Percentiles rank a stretch among this genome's conserved stretches.
Conservation (phyloP, 92 coral and sea anemone species). For the Palythoa heliodiscus region DNA sequence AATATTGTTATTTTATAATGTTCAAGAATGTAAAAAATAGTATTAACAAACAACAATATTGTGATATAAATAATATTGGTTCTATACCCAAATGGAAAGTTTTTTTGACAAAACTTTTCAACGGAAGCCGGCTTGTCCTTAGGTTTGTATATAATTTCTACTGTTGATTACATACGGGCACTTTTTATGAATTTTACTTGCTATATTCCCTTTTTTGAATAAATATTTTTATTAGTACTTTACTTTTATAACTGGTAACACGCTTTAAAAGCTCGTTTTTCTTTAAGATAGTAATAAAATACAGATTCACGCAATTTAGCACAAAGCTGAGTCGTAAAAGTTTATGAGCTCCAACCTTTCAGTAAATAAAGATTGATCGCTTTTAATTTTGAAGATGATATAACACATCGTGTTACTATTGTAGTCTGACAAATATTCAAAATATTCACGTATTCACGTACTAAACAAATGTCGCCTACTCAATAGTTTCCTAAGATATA, state of each 20-base stretch:
- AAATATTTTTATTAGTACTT: no score
- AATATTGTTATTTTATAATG: background rate
- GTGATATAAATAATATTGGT: background rate
- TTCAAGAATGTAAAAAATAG: background rate
- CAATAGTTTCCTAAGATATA: no score
- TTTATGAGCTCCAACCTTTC: background rate
- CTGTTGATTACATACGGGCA: constrained; percentile 10
- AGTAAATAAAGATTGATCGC: no score
- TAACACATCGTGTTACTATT: no score
- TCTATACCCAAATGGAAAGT: constrained; percentile 3
- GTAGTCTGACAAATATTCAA: no score
- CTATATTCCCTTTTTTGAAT: no score
- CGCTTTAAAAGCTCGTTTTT: background rate
- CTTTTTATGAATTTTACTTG: background rate
- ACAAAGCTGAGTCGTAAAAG: background rate
- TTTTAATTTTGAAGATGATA: no score
- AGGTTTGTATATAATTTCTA: background rate
- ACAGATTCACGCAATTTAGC: background rate
- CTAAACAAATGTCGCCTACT: no score
- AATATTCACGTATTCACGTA: no score
- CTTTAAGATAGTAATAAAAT: background rate
- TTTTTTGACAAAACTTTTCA: background rate
- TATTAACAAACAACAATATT: background rate
- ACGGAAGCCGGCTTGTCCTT: background rate
- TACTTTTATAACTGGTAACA: no score